Base-by-base conservation (phyloP, 2,888 invertebrate genomes). In the Chelonus formosanus region DNA sequence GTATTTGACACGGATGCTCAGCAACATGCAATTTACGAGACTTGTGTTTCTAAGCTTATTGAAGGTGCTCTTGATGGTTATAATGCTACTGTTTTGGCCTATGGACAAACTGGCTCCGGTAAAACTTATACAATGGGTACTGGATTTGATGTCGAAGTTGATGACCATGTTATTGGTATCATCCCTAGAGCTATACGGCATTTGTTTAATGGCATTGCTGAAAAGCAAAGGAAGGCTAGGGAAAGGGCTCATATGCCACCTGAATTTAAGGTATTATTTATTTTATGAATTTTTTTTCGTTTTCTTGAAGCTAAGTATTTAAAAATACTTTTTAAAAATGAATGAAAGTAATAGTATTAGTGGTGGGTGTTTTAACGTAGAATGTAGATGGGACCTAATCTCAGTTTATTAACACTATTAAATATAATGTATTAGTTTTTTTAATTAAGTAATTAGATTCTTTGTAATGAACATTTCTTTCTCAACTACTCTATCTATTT, bases 111-210 rank as follows among this genome's bases (percentile, higher is more conserved):
- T 55, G 98, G 98, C 3, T 97, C 97, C 47, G 98, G 98, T 3
- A 99, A 99, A 87, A 99, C 98, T 0, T 97, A 96, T 85, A 97
- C 97, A 3, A 99, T 99, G 98, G 98, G 98, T 63, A 97, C 98
- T 10, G 97, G 97, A 4, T 98, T 98, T 86, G 97, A 98, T 78
- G 90, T 88, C 71, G 84, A 84, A 71, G 76, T 84, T 53, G 84
- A 81, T 55, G 81, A 83, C 20, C 71, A 55, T 63, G 70, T 83
- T 32, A 70, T 82, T 45, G 98, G 98, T 34, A 97, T 99, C 78
- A 96, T 99, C 76, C 98, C 98, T 0, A 89, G 98, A 63, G 97
- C 98, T 3, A 96, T 98, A 72, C 89, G 92, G 52, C 96, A 98
- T 78, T 88, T 99, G 57, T 99, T 98, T 84, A 86, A 90, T 44